Conservation (phyloP, 2,888 invertebrate genomes). For the Dryobota labecula region DNA sequence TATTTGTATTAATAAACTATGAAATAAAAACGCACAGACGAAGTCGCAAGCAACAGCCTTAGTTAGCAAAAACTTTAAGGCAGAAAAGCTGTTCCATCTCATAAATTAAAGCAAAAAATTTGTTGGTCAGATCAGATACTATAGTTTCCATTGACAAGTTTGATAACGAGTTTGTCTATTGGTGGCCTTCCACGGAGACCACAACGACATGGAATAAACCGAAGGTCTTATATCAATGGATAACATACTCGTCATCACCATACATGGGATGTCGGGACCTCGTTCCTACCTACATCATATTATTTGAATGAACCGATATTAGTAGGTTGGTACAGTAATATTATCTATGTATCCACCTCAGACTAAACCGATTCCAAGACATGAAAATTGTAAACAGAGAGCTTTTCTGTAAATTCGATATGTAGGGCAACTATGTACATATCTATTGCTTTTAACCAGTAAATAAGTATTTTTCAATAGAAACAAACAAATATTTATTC, state of each 20-base stretch:
- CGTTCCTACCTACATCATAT: constrained; percentile 10
- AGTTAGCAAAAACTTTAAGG: no score
- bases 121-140: no score
- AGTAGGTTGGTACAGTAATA: constrained; percentile 2
- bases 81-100: no score
- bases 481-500: constrained; percentile 13
- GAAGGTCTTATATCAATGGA: no score
- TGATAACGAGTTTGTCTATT: no score
- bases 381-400: constrained; percentile 8
- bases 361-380: constrained; percentile 4
- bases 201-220: no score
- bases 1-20: not conserved
- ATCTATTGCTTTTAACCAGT: not conserved
- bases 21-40: not conserved
- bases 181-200: not conserved
- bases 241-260: no score
- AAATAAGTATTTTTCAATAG: not conserved
- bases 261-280: not conserved
- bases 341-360: not conserved
- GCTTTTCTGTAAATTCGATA: not conserved
- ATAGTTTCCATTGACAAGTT: no score
- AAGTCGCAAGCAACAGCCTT: no score
- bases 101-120: no score
- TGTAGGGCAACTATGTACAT: not conserved
- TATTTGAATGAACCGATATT: constrained; percentile 11